A percentile compares a stretch with the other conserved stretches of the same genome.
phyloP scores from a whole-genome alignment of 2,113 vertebrate genomes.

The Perccottus glenii region DNA sequence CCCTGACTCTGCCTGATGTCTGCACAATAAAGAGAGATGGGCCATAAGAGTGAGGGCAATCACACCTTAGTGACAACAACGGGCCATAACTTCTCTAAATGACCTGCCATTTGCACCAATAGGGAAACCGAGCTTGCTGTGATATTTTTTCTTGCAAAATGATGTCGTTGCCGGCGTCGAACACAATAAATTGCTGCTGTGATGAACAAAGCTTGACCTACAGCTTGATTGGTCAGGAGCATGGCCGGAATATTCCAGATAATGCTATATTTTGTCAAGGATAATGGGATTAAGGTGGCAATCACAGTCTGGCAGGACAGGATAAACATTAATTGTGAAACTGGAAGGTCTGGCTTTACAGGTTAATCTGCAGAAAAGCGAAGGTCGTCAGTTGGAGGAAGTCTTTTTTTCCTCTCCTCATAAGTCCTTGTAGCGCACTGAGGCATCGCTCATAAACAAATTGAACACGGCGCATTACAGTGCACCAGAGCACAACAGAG shows the following conservation, averaged over 20 bases:
- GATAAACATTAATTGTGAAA: conserved; percentile 59
- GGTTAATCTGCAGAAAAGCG: conserved; percentile 56
- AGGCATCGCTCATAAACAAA: conserved; percentile 53
- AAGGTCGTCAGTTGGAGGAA: conserved; percentile 48
- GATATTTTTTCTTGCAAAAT: conserved; percentile 46
- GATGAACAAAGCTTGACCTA: conserved; percentile 27
- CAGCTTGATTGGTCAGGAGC: conserved; percentile 32
- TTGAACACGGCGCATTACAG: conserved; percentile 58
- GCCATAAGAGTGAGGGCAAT: conserved; percentile 63
- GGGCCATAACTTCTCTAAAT: conserved; percentile 61
- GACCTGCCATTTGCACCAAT: conserved; percentile 51
- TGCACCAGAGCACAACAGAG: conserved; percentile 44
- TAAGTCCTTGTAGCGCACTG: conserved; percentile 52
- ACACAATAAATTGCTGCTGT: conserved; percentile 22
- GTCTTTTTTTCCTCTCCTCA: conserved; percentile 22
- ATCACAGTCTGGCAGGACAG: conserved; percentile 42
- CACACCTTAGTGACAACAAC: conserved; percentile 65
- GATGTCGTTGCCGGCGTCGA: conserved; percentile 22
- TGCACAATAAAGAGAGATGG: conserved; percentile 63
- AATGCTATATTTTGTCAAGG: conserved; percentile 63
- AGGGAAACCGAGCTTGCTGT: conserved; percentile 30
- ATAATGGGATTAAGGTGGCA: conserved; percentile 64
- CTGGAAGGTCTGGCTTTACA: conserved; percentile 31
- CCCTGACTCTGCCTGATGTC: conserved; percentile 66
- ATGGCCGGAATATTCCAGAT: conserved; percentile 48